These are phyloP conservation scores for Anas acuta DNA, from an alignment of 2,797 vertebrate genomes.

Conservation along the genomic window DNA sequence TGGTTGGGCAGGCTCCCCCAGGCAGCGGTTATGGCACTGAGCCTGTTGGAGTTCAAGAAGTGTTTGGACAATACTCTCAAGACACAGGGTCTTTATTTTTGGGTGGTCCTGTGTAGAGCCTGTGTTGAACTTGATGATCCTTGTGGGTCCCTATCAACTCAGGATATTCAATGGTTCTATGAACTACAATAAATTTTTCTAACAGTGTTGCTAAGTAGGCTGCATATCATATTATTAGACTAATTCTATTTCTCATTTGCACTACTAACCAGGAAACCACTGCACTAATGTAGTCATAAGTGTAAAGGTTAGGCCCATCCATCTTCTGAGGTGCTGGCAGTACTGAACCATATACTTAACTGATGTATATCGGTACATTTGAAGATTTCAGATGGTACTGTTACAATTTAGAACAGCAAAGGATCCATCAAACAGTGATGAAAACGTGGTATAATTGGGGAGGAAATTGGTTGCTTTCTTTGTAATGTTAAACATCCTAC, in stretches of 20 bases:
- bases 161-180: too few relatives aligned
- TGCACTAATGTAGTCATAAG: not conserved
- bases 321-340: not conserved
- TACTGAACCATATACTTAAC: not conserved
- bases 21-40: too few relatives aligned
- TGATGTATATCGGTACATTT: not conserved
- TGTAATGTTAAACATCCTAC: not conserved
- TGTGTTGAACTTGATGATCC: too few relatives aligned
- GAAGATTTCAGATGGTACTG: not conserved
- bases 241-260: not conserved
- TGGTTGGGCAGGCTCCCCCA: too few relatives aligned
- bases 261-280: not conserved
- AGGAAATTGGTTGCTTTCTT: not conserved
- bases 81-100: too few relatives aligned
- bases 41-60: too few relatives aligned
- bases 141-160: too few relatives aligned
- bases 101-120: too few relatives aligned
- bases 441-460: not conserved
- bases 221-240: not conserved
- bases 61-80: too few relatives aligned
- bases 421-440: not conserved
- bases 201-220: not conserved
- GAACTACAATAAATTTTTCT: not conserved
- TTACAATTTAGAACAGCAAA: not conserved
- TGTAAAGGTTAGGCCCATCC: not conserved